phyloP scores from a whole-genome alignment of 2,797 vertebrate species.

The Gephyroberyx darwinii region DNA sequence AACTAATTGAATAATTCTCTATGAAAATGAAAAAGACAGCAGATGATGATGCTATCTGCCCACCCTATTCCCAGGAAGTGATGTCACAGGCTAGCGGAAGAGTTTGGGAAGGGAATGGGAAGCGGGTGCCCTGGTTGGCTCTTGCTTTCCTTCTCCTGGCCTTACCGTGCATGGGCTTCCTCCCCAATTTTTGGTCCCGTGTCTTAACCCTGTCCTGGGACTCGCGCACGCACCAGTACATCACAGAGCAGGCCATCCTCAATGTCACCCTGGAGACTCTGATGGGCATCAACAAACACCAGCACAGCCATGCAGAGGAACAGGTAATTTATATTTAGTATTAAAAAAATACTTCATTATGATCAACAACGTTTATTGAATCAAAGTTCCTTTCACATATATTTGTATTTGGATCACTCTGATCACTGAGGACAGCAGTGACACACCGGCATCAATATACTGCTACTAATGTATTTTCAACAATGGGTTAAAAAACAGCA shows the following conservation, averaged over 20 bases:
- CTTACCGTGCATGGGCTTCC: constrained; percentile 79
- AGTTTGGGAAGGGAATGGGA: constrained; percentile 17
- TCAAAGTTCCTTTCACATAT: no score
- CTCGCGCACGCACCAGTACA: constrained; percentile 88
- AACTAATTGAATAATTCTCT: no score
- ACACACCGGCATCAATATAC: no score
- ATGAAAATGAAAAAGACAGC: no score
- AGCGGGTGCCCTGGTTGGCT: constrained; percentile 33
- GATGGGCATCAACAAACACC: constrained; percentile 52
- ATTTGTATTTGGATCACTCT: no score
- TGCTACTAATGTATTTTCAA: no score
- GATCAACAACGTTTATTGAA: no score
- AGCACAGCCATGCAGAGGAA: constrained; percentile 38
- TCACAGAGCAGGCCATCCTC: constrained; percentile 85
- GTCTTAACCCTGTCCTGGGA: constrained; percentile 83
- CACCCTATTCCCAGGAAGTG: constrained; percentile 16
- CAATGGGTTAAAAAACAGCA: no score
- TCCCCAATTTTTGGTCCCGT: constrained; percentile 88
- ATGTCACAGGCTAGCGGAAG: constrained; percentile 48
- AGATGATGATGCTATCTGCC: constrained; percentile 30
- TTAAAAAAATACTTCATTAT: no score
- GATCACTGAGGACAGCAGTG: no score
- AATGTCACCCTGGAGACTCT: constrained; percentile 86
- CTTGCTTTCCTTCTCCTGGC: constrained; percentile 72
- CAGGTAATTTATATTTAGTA: constrained; percentile 57